Evolutionary conservation across 30 jellyfish, hydroid and myxozoan genomes (phyloP), one percentile per base, ranked within the genome.

Genomic region (Hydractinia symbiolongicarpus): DNA sequence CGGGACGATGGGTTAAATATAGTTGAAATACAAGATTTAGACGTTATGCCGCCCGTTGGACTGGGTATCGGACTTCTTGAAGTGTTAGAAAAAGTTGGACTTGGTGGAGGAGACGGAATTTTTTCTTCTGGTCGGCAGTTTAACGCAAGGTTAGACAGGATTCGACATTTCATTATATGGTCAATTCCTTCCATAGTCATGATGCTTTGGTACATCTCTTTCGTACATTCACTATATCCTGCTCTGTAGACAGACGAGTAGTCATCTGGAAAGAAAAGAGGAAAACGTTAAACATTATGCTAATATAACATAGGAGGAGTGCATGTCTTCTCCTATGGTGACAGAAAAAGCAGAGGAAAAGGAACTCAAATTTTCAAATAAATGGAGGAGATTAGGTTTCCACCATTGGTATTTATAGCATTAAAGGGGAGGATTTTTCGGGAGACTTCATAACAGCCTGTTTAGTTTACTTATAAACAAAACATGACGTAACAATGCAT

Each of bases 161-260:
- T 86, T 40, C 84, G 90, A 10, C 86, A 81, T 80, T 89, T 89
- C 54, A 87, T 72, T 57, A 21, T 66, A 55, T 76, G 88, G 62
- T 89, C 96, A 3, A 89, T 56, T 62, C 82, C 96, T 52, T 88
- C 96, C 84, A 89, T 74, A 14, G 86, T 84, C 95, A 89, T 89
- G 82, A 89, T 84, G 72, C 72, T 78, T 19, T 82, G 94, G 54
- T 82, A 82, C 13, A 89, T 79, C 40, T 84, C 94, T 53, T 79
- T 81, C 40, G 94, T 89, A 54, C 96, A 83, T 54, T 89, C 96
- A 61, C 82, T 81, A 86, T 82, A 89, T 57, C 94, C 96, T 8
- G 96, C 90, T 11, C 88, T 86, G 58, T 76, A 89, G 66, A 87
- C 88, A 30, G 90, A 84, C 21, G 90, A 81, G 53, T 70, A 66